These are phyloP conservation scores for Sebastes steindachneri DNA, from an alignment of 2,797 vertebrate species.

Conservation along the genomic window DNA sequence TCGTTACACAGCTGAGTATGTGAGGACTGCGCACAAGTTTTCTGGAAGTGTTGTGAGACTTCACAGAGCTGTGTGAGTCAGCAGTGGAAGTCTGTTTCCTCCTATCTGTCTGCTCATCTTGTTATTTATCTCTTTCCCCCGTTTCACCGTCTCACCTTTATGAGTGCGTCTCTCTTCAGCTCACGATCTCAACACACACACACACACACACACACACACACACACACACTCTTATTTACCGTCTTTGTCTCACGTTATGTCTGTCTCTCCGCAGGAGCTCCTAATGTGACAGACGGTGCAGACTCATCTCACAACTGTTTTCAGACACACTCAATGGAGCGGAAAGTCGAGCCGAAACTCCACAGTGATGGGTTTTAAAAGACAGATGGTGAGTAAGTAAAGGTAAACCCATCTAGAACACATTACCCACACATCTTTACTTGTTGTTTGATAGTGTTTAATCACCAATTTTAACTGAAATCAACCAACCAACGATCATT, in stretches of 20 bases:
- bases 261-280: constrained; percentile 29
- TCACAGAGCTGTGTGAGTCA: constrained; percentile 62
- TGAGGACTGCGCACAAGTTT: constrained; percentile 52
- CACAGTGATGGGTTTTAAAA: constrained; percentile 5
- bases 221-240: constrained; percentile 1
- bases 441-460: not conserved
- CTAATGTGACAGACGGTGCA: constrained; percentile 35
- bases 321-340: constrained; percentile 19
- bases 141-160: constrained; percentile 3
- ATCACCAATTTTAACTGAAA: not conserved
- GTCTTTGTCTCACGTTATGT: constrained; percentile 19
- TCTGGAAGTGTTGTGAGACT: constrained; percentile 52
- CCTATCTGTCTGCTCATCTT: constrained; percentile 34
- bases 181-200: not conserved
- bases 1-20: constrained; percentile 74
- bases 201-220: not conserved
- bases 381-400: constrained; percentile 8
- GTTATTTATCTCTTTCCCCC: not conserved
- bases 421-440: not conserved
- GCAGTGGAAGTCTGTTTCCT: constrained; percentile 33
- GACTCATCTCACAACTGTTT: constrained; percentile 34
- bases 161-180: constrained; percentile 8
- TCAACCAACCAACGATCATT: not conserved
- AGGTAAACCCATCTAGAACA: not conserved
- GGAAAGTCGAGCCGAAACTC: constrained; percentile 17